A percentile compares a stretch with the other conserved stretches of the same genome.
phyloP scores from a whole-genome alignment of 1,140 invertebrate species.

The Eriocheir sinensis region DNA sequence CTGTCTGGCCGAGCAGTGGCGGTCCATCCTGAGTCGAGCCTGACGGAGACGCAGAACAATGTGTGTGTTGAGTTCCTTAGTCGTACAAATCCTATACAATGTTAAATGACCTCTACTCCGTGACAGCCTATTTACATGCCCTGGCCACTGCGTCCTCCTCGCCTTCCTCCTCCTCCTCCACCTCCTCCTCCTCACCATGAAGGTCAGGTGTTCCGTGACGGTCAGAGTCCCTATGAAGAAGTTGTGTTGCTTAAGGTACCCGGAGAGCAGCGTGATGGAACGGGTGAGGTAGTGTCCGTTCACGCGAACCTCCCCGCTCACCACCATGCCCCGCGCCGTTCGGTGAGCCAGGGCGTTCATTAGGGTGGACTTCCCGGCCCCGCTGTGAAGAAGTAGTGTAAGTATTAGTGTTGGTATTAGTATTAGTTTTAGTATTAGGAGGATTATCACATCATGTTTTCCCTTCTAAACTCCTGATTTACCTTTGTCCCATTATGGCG shows the following conservation, averaged over 20 bases:
- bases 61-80: too few relatives aligned
- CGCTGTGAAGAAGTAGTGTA: slow-evolving; percentile 62
- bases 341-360: slow-evolving; percentile 82
- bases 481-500: slow-evolving; percentile 82
- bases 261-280: slow-evolving; percentile 82
- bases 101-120: too few relatives aligned
- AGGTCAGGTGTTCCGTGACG: slow-evolving; percentile 84
- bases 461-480: too few relatives aligned
- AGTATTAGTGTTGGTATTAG: too few relatives aligned
- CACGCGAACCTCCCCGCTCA: slow-evolving; percentile 82
- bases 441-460: too few relatives aligned
- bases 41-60: slow-evolving; percentile 83
- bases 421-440: too few relatives aligned
- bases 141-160: too few relatives aligned
- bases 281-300: slow-evolving; percentile 81
- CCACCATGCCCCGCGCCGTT: slow-evolving; percentile 81
- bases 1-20: slow-evolving; percentile 84
- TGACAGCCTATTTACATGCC: too few relatives aligned
- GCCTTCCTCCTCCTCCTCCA: too few relatives aligned
- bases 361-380: slow-evolving; percentile 83
- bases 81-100: too few relatives aligned
- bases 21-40: slow-evolving; percentile 91
- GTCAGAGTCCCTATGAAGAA: slow-evolving; percentile 85
- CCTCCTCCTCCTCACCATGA: slow-evolving; percentile 82
- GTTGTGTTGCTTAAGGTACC: slow-evolving; percentile 85